These are phyloP conservation scores for Sesia bembeciformis DNA, from an alignment of 2,888 invertebrate species.

Conservation along the genomic window DNA sequence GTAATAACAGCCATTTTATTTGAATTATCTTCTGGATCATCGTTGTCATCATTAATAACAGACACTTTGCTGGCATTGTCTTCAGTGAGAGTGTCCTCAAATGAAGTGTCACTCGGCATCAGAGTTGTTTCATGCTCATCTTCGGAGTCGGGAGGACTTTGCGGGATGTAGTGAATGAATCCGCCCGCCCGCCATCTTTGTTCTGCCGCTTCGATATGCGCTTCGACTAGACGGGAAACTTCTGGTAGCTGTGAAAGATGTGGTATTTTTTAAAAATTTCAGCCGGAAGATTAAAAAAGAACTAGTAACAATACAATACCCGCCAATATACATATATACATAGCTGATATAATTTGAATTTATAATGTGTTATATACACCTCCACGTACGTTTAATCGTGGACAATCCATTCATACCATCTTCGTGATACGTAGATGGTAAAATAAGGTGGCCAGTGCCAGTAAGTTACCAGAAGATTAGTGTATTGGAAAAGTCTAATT, in stretches of 20 bases:
- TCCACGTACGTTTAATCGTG: no score
- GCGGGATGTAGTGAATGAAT: conserved; percentile 23
- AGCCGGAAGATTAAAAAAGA: no score
- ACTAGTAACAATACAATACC: no score
- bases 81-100: conserved; percentile 52
- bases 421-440: no score
- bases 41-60: conserved; percentile 5
- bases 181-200: conserved; percentile 41
- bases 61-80: conserved; percentile 15
- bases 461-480: no score
- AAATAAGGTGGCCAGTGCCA: no score
- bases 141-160: conserved; percentile 23
- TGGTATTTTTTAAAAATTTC: no score
- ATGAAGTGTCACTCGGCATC: conserved; percentile 33
- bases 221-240: conserved; percentile 52
- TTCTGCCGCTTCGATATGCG: conserved; percentile 48
- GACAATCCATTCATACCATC: no score
- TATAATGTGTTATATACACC: no score
- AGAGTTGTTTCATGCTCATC: conserved; percentile 46
- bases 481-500: no score
- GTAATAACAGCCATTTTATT: conserved; percentile 2
- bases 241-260: conserved; percentile 41
- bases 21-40: conserved; percentile 6
- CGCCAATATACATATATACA: no score
- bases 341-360: no score